Evolutionary conservation across 2,113 vertebrate genomes (phyloP).

Genomic region (Pelecanus crispus): DNA sequence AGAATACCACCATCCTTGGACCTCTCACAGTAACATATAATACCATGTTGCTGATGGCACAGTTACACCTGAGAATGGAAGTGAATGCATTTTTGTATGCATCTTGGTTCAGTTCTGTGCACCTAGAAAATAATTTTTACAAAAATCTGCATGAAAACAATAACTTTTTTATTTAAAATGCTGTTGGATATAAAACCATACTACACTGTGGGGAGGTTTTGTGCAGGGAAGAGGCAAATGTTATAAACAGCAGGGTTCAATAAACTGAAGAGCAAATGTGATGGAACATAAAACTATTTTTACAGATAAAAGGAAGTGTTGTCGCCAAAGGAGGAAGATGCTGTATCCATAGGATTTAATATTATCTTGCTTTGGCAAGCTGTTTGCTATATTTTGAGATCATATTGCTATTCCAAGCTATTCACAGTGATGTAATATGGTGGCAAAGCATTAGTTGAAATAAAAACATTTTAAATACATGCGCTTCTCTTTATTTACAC

Average conservation of each 20-base stretch:
- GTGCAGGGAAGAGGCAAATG: constrained; percentile 20
- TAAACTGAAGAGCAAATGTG: constrained; percentile 46
- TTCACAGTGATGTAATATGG: constrained; percentile 73
- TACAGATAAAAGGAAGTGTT: constrained; percentile 57
- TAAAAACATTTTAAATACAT: constrained; percentile 72
- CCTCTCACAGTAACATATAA: background rate
- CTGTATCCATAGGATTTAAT: constrained; percentile 67
- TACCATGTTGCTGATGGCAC: background rate
- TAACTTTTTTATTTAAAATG: constrained; percentile 67
- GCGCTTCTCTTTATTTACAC: background rate
- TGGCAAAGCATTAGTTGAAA: constrained; percentile 74
- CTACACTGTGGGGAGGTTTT: constrained; percentile 43
- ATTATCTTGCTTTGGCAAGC: constrained; percentile 76
- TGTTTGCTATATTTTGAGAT: constrained; percentile 75
- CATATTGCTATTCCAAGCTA: constrained; percentile 72
- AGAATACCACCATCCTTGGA: constrained; percentile 43
- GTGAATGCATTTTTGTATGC: constrained; percentile 75
- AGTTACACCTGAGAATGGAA: background rate
- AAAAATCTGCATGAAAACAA: constrained; percentile 68
- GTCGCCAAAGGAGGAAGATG: constrained; percentile 68
- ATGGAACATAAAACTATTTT: constrained; percentile 62
- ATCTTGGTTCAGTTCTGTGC: constrained; percentile 71
- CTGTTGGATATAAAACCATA: constrained; percentile 54
- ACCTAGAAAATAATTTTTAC: constrained; percentile 71
- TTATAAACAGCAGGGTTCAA: constrained; percentile 32